phyloP scores from a whole-genome alignment of 2,113 vertebrate genomes.

The Cheilinus undulatus region DNA sequence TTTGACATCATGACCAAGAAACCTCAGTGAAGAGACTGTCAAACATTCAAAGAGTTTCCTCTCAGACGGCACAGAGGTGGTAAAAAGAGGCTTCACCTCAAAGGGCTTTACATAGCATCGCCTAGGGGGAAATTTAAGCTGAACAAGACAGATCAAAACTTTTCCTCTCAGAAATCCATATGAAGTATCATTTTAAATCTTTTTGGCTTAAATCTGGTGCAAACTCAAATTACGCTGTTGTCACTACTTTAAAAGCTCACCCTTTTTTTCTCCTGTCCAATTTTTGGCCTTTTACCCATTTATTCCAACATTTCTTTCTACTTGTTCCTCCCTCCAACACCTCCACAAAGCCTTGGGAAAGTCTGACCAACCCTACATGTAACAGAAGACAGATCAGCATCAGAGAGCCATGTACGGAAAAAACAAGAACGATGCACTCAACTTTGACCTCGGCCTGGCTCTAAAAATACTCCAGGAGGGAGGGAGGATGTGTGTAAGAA shows the following conservation, averaged over 20 bases:
- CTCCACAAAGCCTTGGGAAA: conserved; percentile 14
- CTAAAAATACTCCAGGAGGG: conserved; percentile 61
- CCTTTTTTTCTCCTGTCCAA: too few relatives aligned
- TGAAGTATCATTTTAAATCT: not conserved
- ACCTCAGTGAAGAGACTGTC: not conserved
- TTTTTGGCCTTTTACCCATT: not conserved
- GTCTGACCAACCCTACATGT: conserved; percentile 27
- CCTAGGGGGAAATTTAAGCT: conserved; percentile 2
- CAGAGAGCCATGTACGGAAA: conserved; percentile 53
- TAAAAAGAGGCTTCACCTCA: conserved; percentile 1
- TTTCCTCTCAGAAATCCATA: not conserved
- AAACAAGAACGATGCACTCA: conserved; percentile 41
- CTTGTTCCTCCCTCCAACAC: conserved; percentile 13
- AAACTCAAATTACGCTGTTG: not conserved
- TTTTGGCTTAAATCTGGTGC: not conserved
- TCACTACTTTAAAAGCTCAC: conserved; percentile 6
- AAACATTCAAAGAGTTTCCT: not conserved
- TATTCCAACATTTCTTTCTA: conserved; percentile 27
- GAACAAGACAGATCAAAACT: conserved; percentile 3
- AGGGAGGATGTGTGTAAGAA: conserved; percentile 8
- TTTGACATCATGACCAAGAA: not conserved
- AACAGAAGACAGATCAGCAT: conserved; percentile 55
- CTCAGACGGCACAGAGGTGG: not conserved
- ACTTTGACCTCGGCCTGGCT: conserved; percentile 57
- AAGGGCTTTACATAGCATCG: not conserved